Conservation (phyloP, 1,140 invertebrate species). For the Charaxes varanes region DNA sequence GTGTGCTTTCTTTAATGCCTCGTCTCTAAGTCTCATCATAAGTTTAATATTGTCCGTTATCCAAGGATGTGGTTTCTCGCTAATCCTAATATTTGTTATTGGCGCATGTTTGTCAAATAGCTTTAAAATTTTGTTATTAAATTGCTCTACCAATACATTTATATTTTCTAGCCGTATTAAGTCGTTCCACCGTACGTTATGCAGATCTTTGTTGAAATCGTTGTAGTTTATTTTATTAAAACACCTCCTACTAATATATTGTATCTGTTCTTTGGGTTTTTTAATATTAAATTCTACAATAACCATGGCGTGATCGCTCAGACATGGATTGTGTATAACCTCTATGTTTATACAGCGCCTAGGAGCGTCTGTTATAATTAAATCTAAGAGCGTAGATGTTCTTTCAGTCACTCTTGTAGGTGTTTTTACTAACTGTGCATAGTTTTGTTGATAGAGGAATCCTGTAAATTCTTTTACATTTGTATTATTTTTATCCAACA, state of each 20-base stretch:
- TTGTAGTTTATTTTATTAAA: too few relatives aligned
- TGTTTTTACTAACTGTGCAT: constrained; percentile 20
- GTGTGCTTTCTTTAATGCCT: constrained; percentile 16
- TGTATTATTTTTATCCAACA: too few relatives aligned
- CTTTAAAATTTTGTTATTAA: constrained; percentile 14
- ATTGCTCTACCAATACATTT: constrained; percentile 19
- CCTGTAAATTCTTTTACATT: constrained; percentile 6
- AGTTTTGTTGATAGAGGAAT: constrained; percentile 16
- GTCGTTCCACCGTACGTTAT: constrained; percentile 10
- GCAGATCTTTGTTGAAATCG: too few relatives aligned
- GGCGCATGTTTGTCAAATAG: constrained; percentile 29
- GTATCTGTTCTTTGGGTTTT: constrained; percentile 9
- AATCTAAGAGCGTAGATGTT: constrained; percentile 19
- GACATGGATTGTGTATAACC: constrained; percentile 16
- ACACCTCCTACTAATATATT: background rate
- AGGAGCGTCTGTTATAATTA: constrained; percentile 14
- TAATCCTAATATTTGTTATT: constrained; percentile 8
- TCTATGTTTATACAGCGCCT: constrained; percentile 13
- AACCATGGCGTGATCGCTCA: constrained; percentile 23
- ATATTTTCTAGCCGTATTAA: constrained; percentile 4
- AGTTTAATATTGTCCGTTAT: constrained; percentile 22
- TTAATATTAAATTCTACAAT: constrained; percentile 16
- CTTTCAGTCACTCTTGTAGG: constrained; percentile 19
- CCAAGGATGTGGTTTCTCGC: constrained; percentile 19
- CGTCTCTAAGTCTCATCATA: constrained; percentile 20